phyloP scores from a whole-genome alignment of 2,113 vertebrate genomes.

The Nannobrachium achirus region DNA sequence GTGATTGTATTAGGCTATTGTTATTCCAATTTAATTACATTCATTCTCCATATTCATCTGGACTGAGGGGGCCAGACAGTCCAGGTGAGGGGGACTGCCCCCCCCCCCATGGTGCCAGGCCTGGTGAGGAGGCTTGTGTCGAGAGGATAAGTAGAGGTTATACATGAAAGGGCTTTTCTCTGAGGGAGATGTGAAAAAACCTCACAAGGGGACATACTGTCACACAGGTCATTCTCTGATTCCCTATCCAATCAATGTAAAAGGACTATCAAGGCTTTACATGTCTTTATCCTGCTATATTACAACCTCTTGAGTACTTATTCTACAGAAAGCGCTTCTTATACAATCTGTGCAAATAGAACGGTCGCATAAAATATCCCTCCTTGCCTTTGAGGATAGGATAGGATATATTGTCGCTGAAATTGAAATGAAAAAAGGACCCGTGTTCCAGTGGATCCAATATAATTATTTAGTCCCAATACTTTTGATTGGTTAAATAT shows the following conservation, averaged over 20 bases:
- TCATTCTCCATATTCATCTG: no score
- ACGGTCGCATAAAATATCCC: conserved; percentile 43
- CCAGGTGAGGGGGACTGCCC: no score
- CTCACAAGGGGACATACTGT: conserved; percentile 15
- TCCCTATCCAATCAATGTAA: conserved; percentile 26
- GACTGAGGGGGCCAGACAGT: no score
- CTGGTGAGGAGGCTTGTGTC: conserved; percentile 27
- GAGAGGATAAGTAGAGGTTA: conserved; percentile 40
- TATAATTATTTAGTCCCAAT: no score
- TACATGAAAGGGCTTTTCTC: conserved; percentile 15
- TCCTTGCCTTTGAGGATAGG: conserved; percentile 55
- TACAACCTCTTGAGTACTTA: conserved; percentile 37
- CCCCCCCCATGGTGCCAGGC: no score
- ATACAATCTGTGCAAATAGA: conserved; percentile 58
- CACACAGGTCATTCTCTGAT: conserved; percentile 19
- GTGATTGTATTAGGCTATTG: no score
- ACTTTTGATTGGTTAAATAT: no score
- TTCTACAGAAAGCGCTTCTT: conserved; percentile 19
- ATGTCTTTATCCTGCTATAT: conserved; percentile 33
- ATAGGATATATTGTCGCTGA: conserved; percentile 71
- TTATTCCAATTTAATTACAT: no score
- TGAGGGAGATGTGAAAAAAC: neutral
- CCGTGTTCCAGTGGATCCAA: no score
- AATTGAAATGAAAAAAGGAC: no score
- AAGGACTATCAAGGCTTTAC: conserved; percentile 24